Base-by-base conservation (phyloP, 1,140 invertebrate genomes). In the Drosophila parvula region DNA sequence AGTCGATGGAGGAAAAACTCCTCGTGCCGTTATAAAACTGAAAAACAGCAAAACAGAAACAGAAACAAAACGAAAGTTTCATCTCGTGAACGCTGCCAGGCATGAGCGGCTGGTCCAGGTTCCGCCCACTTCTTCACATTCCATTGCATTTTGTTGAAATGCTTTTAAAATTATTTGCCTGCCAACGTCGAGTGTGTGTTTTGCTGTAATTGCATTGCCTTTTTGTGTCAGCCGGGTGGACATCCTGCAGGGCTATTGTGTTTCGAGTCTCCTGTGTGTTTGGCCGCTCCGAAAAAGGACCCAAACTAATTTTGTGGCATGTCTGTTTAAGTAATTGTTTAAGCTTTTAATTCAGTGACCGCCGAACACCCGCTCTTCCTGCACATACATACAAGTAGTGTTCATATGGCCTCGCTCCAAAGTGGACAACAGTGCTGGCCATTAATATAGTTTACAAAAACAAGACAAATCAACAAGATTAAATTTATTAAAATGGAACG, bases 241-340 rank as follows among this genome's bases (percentile, higher is more conserved):
- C 43, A 56, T 64, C 75, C 68, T 65, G 58, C 61, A 36, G 40
- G 60, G 30, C 32, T 65, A 45, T 53, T 67, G 64, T 71, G 67
- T 36, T 71, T 11, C 8, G 18, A 55, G 51, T n/a, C 32, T 53
- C 32, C 45, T 12, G 16, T 58, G 56, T 76, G 78, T 61, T 50
- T 61, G 50, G 16, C 41, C 57, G 48, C 56, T 61, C 14, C 58
- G 63, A 58, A 44, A 55, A 44, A 40, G 69, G 68, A 75, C 50
- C 63, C 78, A 74, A 85, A 85, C 85, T 90, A 85, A 90, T 90
- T 90, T 89, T 90, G 81, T 44, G 86, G 86, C 76, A 70, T 78
- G 76, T 85, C 70, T 85, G 70, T 74, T 85, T 82, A 75, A 78
- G 57, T 85, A 85, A 90, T 90, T 90, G 81, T 62, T 90, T 82